Evolutionary conservation across 2,113 vertebrate species (phyloP).

Genomic region (Sialia sialis): DNA sequence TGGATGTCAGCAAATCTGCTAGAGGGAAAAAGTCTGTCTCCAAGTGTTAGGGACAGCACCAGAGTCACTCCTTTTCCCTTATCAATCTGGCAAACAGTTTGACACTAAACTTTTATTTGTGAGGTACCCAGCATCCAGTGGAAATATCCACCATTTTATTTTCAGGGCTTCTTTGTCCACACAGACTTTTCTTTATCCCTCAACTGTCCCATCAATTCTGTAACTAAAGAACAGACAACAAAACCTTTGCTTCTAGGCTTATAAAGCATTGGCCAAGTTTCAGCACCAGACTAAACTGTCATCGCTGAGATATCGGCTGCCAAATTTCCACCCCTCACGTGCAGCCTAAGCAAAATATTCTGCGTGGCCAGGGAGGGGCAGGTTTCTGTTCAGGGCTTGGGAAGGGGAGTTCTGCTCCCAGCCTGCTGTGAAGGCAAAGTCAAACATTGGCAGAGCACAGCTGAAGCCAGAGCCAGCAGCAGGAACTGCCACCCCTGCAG

Average conservation of each 20-base stretch:
- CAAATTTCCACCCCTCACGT: slow-evolving; percentile 25
- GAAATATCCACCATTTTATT: background rate
- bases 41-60: background rate
- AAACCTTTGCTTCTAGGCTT: slow-evolving; percentile 13
- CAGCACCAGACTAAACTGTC: slow-evolving; percentile 21
- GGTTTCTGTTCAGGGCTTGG: background rate
- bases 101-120: background rate
- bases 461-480: background rate
- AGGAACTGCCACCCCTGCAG: background rate
- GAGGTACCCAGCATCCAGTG: background rate
- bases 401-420: background rate
- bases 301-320: background rate
- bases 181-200: background rate
- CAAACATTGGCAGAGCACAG: background rate
- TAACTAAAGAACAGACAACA: slow-evolving; percentile 5
- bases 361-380: background rate
- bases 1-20: background rate
- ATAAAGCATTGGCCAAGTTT: slow-evolving; percentile 13
- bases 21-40: background rate
- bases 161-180: background rate
- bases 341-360: background rate
- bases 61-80: background rate
- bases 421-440: background rate
- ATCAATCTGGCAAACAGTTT: background rate
- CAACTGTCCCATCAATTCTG: background rate